Evolutionary conservation across 1,140 invertebrate genomes (phyloP).

Genomic region (Triops cancriformis): DNA sequence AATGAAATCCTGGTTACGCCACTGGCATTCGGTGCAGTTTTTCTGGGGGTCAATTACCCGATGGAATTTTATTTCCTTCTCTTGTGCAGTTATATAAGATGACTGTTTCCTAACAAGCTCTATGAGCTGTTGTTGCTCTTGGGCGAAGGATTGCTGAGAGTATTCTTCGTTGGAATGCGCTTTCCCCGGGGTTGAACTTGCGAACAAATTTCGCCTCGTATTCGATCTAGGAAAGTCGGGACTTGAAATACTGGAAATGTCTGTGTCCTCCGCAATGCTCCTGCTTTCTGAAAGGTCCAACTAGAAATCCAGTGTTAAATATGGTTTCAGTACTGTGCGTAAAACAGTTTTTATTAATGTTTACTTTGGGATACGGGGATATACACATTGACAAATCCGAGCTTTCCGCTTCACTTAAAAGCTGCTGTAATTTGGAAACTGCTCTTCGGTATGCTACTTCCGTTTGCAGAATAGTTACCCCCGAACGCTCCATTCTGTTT

Average conservation of each 20-base stretch:
- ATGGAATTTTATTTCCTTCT: constrained; percentile 25
- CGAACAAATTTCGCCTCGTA: background rate
- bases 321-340: background rate
- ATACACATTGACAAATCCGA: background rate
- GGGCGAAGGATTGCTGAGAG: background rate
- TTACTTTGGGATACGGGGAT: background rate
- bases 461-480: background rate
- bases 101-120: constrained; percentile 19
- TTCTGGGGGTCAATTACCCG: constrained; percentile 3
- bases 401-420: background rate
- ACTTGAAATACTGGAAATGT: background rate
- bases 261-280: background rate
- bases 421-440: background rate
- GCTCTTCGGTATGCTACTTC: background rate
- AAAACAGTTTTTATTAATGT: background rate
- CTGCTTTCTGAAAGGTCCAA: background rate
- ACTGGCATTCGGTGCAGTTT: too few relatives aligned
- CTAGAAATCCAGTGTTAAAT: background rate
- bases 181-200: background rate
- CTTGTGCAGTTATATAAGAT: constrained; percentile 15
- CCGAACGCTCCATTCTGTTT: background rate
- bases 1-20: too few relatives aligned
- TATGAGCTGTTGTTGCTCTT: constrained; percentile 11
- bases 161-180: background rate
- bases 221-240: background rate